phyloP scores from a whole-genome alignment of 2,888 invertebrate genomes.

The Mayetiola destructor region DNA sequence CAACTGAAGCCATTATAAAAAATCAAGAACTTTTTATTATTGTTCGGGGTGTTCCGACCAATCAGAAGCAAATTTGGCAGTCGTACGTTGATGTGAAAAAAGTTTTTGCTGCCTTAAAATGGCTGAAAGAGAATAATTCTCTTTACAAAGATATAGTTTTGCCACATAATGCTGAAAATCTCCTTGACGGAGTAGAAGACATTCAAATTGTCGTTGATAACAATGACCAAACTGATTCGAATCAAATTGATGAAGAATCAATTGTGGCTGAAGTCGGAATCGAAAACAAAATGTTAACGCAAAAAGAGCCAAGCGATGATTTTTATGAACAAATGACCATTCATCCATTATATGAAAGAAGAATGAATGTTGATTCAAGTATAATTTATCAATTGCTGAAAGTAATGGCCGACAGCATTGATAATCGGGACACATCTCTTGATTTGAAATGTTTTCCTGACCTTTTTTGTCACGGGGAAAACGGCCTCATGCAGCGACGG shows the following conservation, averaged over 20 bases:
- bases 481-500: constrained; percentile 19
- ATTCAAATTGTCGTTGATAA: background rate
- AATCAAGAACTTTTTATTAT: constrained; percentile 25
- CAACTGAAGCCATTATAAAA: constrained; percentile 22
- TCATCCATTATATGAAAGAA: constrained; percentile 19
- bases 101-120: constrained; percentile 22
- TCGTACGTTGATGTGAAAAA: constrained; percentile 25
- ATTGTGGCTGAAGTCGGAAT: constrained; percentile 8
- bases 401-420: constrained; percentile 20
- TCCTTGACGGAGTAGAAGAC: background rate
- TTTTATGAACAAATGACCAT: constrained; percentile 15
- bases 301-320: constrained; percentile 20
- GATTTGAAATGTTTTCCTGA: constrained; percentile 22
- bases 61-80: constrained; percentile 22
- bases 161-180: constrained; percentile 17
- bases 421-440: constrained; percentile 19
- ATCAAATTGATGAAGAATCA: constrained; percentile 13
- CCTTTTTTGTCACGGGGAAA: constrained; percentile 18
- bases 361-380: constrained; percentile 19
- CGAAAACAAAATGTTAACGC: constrained; percentile 16
- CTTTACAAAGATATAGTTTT: constrained; percentile 22
- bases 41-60: constrained; percentile 24
- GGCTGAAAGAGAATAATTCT: constrained; percentile 24
- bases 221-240: constrained; percentile 18
- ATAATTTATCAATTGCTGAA: constrained; percentile 22